A percentile compares a stretch with the other conserved stretches of the same genome.
These are phyloP conservation scores for Zaprionus camerounensis DNA, from an alignment of 1,140 invertebrate species.

Conservation along the genomic window DNA sequence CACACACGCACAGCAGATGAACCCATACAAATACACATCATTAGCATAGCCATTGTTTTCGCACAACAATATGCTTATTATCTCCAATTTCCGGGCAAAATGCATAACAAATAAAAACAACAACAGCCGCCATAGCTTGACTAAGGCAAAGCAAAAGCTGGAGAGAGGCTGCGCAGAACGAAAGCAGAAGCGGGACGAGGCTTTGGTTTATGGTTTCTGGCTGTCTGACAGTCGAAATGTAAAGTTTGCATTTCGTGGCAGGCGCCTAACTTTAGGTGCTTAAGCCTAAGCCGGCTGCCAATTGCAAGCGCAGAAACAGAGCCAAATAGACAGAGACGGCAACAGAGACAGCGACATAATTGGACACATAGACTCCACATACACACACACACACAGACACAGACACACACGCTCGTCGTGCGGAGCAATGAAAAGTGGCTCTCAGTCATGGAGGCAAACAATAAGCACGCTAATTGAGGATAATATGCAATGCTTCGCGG, in stretches of 20 bases:
- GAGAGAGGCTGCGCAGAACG: neutral
- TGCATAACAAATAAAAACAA: slow-evolving; percentile 81
- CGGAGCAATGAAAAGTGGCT: slow-evolving; percentile 27
- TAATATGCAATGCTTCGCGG: slow-evolving; percentile 51
- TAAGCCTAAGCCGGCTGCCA: slow-evolving; percentile 67
- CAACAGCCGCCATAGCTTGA: slow-evolving; percentile 34
- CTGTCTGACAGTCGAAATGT: slow-evolving; percentile 60
- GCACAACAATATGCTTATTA: slow-evolving; percentile 81
- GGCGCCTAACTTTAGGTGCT: slow-evolving; percentile 74
- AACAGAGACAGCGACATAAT: slow-evolving; percentile 25
- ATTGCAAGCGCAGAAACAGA: slow-evolving; percentile 44
- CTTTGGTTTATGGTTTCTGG: slow-evolving; percentile 59
- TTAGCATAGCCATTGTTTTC: slow-evolving; percentile 78
- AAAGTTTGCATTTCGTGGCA: slow-evolving; percentile 74
- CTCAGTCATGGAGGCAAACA: slow-evolving; percentile 53
- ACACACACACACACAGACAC: neutral
- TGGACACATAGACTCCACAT: slow-evolving; percentile 17
- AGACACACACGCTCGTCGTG: slow-evolving; percentile 2
- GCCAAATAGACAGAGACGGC: neutral
- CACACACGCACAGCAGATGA: slow-evolving; percentile 25
- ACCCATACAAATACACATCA: slow-evolving; percentile 72
- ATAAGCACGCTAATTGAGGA: slow-evolving; percentile 79
- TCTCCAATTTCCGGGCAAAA: slow-evolving; percentile 80
- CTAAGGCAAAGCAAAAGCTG: neutral
- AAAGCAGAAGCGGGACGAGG: neutral